Percentiles rank a stretch among this genome's conserved stretches.
Evolutionary conservation across 2,113 vertebrate species (phyloP).

Genomic region (Syngnathus typhle): DNA sequence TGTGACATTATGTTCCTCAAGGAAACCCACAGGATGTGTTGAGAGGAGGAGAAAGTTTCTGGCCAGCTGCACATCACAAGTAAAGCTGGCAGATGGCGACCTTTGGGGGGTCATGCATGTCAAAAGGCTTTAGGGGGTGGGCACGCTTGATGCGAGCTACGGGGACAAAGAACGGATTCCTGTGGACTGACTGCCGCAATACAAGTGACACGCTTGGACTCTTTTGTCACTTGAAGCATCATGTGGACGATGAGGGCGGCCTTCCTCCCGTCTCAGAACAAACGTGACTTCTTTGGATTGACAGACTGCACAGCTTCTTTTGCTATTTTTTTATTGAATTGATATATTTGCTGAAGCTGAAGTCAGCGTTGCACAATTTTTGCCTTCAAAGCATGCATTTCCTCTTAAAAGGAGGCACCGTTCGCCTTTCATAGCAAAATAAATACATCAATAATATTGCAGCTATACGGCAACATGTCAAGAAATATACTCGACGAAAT

Average conservation of each 20-base stretch:
- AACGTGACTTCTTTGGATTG: too few relatives aligned
- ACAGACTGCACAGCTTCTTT: too few relatives aligned
- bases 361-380: background rate
- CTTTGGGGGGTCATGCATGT: conserved; percentile 51
- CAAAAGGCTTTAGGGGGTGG: conserved; percentile 33
- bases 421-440: background rate
- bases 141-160: conserved; percentile 50
- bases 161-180: conserved; percentile 42
- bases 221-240: background rate
- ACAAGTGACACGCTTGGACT: background rate
- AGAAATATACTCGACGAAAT: background rate
- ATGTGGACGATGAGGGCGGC: too few relatives aligned
- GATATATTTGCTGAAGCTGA: background rate
- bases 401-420: background rate
- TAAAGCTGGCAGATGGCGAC: conserved; percentile 65
- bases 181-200: conserved; percentile 20
- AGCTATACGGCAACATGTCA: background rate
- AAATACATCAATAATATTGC: background rate
- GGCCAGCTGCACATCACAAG: conserved; percentile 59
- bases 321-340: background rate
- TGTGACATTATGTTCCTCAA: too few relatives aligned
- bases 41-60: conserved; percentile 2
- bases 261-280: conserved; percentile 7
- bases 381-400: background rate
- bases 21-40: too few relatives aligned